A percentile compares a stretch with the other conserved stretches of the same genome.
Evolutionary conservation across 2,888 invertebrate species (phyloP).

Genomic region (Callinectes sapidus): DNA sequence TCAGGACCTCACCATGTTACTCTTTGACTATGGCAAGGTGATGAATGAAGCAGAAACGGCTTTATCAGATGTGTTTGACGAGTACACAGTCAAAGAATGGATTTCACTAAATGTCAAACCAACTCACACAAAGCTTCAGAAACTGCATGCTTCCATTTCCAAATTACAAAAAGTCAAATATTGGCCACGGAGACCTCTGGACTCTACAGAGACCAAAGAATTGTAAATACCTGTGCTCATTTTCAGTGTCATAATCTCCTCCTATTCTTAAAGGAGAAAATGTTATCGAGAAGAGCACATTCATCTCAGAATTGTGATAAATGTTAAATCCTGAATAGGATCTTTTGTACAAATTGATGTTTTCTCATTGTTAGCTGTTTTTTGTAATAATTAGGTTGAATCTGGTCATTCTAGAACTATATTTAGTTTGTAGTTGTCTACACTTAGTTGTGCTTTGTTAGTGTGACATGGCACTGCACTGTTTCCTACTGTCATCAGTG

Average conservation of each 20-base stretch:
- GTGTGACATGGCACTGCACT: neutral
- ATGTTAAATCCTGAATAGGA: conserved; percentile 13
- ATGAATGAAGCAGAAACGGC: conserved; percentile 78
- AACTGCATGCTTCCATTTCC: conserved; percentile 76
- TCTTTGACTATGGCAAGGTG: conserved; percentile 65
- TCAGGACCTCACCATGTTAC: conserved; percentile 76
- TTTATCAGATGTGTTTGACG: conserved; percentile 80
- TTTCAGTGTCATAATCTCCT: neutral
- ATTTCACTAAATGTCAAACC: conserved; percentile 77
- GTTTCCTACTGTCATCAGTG: neutral
- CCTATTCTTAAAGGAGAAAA: neutral
- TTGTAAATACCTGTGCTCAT: conserved; percentile 49
- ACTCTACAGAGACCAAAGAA: conserved; percentile 67
- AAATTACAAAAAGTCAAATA: conserved; percentile 77
- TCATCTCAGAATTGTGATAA: conserved; percentile 42
- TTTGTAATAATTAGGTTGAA: neutral
- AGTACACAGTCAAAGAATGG: conserved; percentile 81
- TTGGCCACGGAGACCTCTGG: conserved; percentile 80
- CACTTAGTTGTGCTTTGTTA: neutral
- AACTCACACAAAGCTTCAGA: conserved; percentile 76
- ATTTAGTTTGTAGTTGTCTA: conserved; percentile 4
- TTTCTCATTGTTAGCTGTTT: neutral
- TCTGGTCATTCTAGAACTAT: conserved; percentile 30
- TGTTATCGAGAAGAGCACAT: neutral
- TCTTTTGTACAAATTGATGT: conserved; percentile 25